phyloP scores from a whole-genome alignment of 2,113 vertebrate genomes.

The Thomomys bottae region DNA sequence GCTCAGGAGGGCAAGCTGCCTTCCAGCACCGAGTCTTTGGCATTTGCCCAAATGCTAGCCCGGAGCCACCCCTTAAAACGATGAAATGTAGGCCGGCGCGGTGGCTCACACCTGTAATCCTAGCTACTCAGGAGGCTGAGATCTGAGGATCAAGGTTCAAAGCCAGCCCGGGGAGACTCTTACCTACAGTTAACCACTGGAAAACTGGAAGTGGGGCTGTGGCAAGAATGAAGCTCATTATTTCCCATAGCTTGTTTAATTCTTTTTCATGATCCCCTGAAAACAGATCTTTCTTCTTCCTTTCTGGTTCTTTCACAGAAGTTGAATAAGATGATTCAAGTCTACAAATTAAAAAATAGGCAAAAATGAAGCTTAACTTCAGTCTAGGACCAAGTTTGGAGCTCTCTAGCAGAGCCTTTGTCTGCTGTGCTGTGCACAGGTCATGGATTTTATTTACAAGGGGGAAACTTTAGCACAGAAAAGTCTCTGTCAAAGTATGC shows the following conservation, averaged over 20 bases:
- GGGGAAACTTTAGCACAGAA: background rate
- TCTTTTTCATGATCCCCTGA: slow-evolving; percentile 73
- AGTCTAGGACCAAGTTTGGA: background rate
- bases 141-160: too few relatives aligned
- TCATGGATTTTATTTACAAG: too few relatives aligned
- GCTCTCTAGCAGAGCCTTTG: too few relatives aligned
- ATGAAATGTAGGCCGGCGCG: too few relatives aligned
- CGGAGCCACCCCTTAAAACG: background rate
- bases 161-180: too few relatives aligned
- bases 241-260: slow-evolving; percentile 81
- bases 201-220: too few relatives aligned
- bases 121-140: too few relatives aligned
- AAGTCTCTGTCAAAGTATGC: background rate
- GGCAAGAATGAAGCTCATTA: background rate
- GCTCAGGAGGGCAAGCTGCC: background rate
- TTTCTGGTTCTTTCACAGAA: slow-evolving; percentile 78
- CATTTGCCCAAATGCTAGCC: background rate
- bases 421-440: too few relatives aligned
- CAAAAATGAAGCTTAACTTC: slow-evolving; percentile 23
- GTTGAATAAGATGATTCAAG: slow-evolving; percentile 66
- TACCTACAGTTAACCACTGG: too few relatives aligned
- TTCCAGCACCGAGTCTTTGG: background rate
- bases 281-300: slow-evolving; percentile 77
- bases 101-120: too few relatives aligned
- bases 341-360: slow-evolving; percentile 79